Conservation (phyloP, 2,113 vertebrate genomes). For the Pachyramphus minor region DNA sequence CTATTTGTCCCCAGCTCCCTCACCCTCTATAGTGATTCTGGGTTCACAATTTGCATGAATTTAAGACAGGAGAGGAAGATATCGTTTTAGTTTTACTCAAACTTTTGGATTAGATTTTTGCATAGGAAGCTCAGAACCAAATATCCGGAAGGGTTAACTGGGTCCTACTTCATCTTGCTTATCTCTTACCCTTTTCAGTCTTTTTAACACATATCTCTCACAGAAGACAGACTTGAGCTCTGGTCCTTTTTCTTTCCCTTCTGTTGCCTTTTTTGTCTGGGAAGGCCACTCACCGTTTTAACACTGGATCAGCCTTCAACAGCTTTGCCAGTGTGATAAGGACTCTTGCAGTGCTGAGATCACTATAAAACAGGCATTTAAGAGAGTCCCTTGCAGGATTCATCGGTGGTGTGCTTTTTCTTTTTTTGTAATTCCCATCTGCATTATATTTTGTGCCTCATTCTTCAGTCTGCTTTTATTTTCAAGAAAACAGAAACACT, state of each 20-base stretch:
- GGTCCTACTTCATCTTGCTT: neutral
- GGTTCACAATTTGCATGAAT: neutral
- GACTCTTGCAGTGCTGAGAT: neutral
- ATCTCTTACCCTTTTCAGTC: neutral
- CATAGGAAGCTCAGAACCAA: neutral
- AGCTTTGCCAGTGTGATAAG: neutral
- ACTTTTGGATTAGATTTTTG: neutral
- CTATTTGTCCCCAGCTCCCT: neutral
- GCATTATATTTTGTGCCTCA: neutral
- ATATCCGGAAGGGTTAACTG: neutral
- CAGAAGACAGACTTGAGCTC: neutral
- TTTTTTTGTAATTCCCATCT: neutral
- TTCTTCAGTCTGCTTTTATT: constrained; percentile 1
- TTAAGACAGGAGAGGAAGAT: neutral
- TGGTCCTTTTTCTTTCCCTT: neutral
- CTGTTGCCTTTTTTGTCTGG: neutral
- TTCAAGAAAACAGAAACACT: neutral
- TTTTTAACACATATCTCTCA: neutral
- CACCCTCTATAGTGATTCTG: neutral
- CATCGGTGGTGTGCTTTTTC: neutral
- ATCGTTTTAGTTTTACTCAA: neutral
- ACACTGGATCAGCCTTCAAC: neutral
- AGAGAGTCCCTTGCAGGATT: neutral
- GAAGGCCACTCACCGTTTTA: neutral
- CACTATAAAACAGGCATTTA: neutral